Evolutionary conservation across 2,888 invertebrate genomes (phyloP).

Genomic region (Strigamia transsilvanica): DNA sequence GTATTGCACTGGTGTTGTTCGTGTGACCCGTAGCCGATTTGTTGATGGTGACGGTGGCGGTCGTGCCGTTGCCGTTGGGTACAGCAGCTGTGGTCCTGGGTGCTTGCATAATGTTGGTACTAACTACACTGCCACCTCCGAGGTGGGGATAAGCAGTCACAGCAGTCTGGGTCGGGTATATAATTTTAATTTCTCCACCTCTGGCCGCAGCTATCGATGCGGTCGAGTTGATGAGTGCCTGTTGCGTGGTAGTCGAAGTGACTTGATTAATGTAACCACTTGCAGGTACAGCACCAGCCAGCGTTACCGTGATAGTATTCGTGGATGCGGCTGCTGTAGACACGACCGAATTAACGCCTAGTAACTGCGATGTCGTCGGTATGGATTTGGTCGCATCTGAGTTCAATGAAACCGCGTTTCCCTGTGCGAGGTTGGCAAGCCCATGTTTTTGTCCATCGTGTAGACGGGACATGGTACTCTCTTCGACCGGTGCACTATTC

Average conservation of each 20-base stretch:
- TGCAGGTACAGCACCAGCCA: conserved; percentile 58
- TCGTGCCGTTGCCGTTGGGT: conserved; percentile 52
- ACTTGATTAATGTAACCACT: conserved; percentile 59
- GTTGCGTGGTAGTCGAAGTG: conserved; percentile 53
- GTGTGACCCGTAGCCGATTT: neutral
- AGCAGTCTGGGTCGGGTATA: conserved; percentile 57
- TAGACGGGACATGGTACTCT: conserved; percentile 50
- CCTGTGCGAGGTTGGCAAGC: conserved; percentile 51
- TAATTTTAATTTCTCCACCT: conserved; percentile 56
- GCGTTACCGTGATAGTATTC: conserved; percentile 55
- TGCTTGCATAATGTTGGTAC: conserved; percentile 46
- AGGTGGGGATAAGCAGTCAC: neutral
- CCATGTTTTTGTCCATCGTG: conserved; percentile 54
- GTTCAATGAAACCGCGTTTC: conserved; percentile 51
- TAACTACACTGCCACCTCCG: conserved; percentile 41
- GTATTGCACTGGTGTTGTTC: conserved; percentile 59
- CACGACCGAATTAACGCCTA: conserved; percentile 50
- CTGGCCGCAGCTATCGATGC: conserved; percentile 54
- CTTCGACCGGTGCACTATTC: conserved; percentile 64
- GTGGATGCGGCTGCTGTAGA: conserved; percentile 52
- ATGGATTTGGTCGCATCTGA: conserved; percentile 50
- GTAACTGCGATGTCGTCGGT: conserved; percentile 46
- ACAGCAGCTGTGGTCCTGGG: conserved; percentile 34
- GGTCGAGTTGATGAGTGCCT: conserved; percentile 51
- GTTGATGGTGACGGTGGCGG: conserved; percentile 41